A percentile compares a stretch with the other conserved stretches of the same genome.
Conservation (phyloP, 1,140 invertebrate species). For the Gonioctena quinquepunctata region DNA sequence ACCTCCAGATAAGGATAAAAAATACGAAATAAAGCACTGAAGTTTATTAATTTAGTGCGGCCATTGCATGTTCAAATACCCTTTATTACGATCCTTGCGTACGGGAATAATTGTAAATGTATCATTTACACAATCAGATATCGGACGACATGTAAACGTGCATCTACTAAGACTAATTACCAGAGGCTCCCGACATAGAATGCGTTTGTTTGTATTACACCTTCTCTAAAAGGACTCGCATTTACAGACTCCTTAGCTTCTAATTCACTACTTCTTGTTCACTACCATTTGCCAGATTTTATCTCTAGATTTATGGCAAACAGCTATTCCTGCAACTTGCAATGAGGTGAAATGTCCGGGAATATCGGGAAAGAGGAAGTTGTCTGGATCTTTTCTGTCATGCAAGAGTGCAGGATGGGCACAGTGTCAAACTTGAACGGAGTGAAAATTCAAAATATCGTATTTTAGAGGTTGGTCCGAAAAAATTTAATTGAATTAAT, state of each 20-base stretch:
- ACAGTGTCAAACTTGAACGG: no score
- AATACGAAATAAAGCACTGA: conserved; percentile 1
- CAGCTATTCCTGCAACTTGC: background rate
- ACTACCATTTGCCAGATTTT: background rate
- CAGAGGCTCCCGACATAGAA: conserved; percentile 5
- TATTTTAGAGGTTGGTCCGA: no score
- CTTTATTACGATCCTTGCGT: conserved; percentile 30
- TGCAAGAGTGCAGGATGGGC: no score
- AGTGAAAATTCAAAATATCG: no score
- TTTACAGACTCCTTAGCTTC: conserved; percentile 3
- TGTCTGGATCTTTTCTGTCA: no score
- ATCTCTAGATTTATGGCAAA: conserved; percentile 9
- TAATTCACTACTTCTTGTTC: conserved; percentile 11
- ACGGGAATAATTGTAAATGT: conserved; percentile 40
- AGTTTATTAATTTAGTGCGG: conserved; percentile 24
- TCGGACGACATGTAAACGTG: conserved; percentile 31
- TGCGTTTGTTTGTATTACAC: conserved; percentile 13
- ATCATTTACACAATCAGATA: conserved; percentile 40
- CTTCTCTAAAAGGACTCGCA: conserved; percentile 7
- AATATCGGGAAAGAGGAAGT: background rate
- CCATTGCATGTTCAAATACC: conserved; percentile 24
- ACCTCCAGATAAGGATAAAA: background rate
- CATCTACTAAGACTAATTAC: conserved; percentile 33
- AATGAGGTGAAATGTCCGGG: background rate
- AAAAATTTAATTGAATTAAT: no score